Evolutionary conservation across 2,888 invertebrate species (phyloP).

Genomic region (Bimastos eiseni): DNA sequence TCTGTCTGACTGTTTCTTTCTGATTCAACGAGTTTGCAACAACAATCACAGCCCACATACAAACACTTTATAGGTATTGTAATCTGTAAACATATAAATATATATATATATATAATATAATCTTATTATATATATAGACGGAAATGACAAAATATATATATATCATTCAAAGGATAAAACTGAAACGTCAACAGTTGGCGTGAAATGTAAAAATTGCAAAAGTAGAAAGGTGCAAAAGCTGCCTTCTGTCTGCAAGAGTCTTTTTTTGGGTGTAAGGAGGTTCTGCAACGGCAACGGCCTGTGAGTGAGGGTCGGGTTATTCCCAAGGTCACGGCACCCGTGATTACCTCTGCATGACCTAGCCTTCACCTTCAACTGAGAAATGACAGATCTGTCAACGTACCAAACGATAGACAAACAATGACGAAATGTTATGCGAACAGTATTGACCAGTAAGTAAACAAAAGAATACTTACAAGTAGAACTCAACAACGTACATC

Average conservation of each 20-base stretch:
- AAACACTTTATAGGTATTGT: background rate
- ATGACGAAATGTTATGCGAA: background rate
- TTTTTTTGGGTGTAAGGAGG: background rate
- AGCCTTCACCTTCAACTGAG: background rate
- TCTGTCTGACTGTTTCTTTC: background rate
- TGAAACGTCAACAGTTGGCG: slow-evolving; percentile 5
- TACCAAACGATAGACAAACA: background rate
- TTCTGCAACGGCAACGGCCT: background rate
- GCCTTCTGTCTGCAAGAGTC: slow-evolving; percentile 7
- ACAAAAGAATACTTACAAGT: background rate
- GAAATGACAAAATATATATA: background rate
- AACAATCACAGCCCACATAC: background rate
- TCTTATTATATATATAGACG: background rate
- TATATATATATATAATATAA: background rate
- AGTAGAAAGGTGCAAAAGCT: slow-evolving; percentile 13
- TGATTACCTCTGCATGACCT: background rate
- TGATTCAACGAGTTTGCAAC: background rate
- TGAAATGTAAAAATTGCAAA: background rate
- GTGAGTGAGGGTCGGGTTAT: background rate
- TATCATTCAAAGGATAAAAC: background rate
- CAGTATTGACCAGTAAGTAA: background rate
- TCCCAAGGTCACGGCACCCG: background rate
- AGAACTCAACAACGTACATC: background rate
- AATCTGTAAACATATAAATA: background rate
- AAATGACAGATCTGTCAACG: background rate